Base-by-base conservation (phyloP, 2,113 vertebrate species). In the Labeo catla region DNA sequence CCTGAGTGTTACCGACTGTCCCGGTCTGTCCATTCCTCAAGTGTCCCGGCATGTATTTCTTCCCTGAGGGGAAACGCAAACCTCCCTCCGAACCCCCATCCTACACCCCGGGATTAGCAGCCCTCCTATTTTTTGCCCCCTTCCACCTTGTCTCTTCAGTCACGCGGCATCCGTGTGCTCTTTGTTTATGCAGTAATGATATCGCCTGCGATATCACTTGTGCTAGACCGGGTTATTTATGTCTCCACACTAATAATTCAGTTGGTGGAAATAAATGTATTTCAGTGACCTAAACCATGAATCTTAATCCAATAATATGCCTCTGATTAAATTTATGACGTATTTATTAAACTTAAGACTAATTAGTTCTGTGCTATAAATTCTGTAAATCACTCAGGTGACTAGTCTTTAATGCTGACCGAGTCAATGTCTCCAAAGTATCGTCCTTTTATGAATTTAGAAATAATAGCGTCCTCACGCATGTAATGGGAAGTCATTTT, bases 271-370 rank as follows among this genome's bases (percentile, higher is more conserved):
- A 93, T 90, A 91, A 73, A 57, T 73, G 47, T 91, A 89, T 90
- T 90, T 92, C 89, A 88, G 84, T 87, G 78, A 91, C 87, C 84
- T 90, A 89, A 91, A 93, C 84, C 89, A 91, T 93, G 90, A 94
- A 93, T 93, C 92, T 94, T 86, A 79, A 89, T 90, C 87, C 86
- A 73, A 91, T 94, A 94, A 93, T 93, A 91, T 89, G 15, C 36
- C 86, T 87, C 86, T 93, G 92, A 93, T 92, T 92, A 72, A 93
- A 94, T 93, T 92, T 93, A 94, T 94, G 91, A 93, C 90, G 93
- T 92, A 94, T 95, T 94, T 94, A 94, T 95, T 94, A 95, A 92
- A 94, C 92, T 94, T 93, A 92, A 92, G 90, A 94, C 93, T 94
- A 94, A 95, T 95, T 94, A 92, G 90, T 93, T 92, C 89, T 91